Percentiles rank a stretch among this genome's conserved stretches.
Evolutionary conservation across 1,140 invertebrate species (phyloP).

Genomic region (Ruditapes philippinarum): DNA sequence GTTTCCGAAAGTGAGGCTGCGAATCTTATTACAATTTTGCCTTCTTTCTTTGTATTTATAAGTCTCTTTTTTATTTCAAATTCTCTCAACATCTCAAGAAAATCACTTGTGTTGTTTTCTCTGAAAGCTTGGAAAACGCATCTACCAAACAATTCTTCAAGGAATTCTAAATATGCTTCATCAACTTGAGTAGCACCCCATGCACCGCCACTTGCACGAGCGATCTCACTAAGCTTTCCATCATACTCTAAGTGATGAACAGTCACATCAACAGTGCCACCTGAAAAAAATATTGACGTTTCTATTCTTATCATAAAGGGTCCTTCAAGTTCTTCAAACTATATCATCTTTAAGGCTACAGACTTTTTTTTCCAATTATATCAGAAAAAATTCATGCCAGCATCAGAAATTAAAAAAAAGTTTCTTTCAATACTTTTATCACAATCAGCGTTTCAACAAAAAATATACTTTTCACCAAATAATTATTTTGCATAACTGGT

Average conservation of each 20-base stretch:
- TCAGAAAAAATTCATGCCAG: too few relatives aligned
- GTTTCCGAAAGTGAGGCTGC: not conserved
- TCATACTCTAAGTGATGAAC: not conserved
- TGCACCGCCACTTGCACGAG: slow-evolving; percentile 1
- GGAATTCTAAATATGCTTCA: not conserved
- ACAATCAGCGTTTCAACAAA: too few relatives aligned
- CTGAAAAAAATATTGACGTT: too few relatives aligned
- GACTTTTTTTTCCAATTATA: too few relatives aligned
- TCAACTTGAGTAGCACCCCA: slow-evolving; percentile 32
- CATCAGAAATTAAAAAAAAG: not conserved
- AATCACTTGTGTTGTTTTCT: not conserved
- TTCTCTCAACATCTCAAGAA: not conserved
- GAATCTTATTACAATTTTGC: not conserved
- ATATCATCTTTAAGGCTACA: too few relatives aligned
- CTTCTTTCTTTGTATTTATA: not conserved
- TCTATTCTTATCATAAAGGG: too few relatives aligned
- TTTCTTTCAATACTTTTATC: too few relatives aligned
- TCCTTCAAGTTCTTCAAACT: too few relatives aligned
- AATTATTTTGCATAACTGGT: too few relatives aligned
- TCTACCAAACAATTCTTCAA: not conserved
- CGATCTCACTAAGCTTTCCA: not conserved
- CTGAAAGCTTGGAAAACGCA: not conserved
- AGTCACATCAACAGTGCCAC: slow-evolving; percentile 25
- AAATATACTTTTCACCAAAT: too few relatives aligned
- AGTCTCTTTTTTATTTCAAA: slow-evolving; percentile 6